These are phyloP conservation scores for Ectemnius continuus DNA, from an alignment of 2,888 invertebrate genomes.

Conservation along the genomic window DNA sequence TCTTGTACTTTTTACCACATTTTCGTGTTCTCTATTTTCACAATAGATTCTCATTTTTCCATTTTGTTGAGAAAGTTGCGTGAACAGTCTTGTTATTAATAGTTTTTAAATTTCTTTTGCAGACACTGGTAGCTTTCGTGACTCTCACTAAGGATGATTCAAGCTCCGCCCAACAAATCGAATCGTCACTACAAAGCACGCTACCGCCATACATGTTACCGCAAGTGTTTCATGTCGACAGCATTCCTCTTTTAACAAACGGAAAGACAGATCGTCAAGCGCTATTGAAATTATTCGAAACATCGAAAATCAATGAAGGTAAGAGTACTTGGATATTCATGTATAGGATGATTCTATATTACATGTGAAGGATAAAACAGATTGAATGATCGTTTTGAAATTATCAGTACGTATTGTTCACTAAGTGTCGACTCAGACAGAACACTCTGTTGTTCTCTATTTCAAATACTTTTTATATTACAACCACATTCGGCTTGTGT, in stretches of 20 bases:
- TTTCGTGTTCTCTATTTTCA: no score
- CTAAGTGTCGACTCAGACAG: no score
- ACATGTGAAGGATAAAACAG: not conserved
- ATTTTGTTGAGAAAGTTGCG: no score
- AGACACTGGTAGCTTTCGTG: constrained; percentile 86
- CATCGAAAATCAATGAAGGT: constrained; percentile 70
- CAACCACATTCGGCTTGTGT: no score
- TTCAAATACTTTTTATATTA: no score
- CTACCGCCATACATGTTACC: constrained; percentile 90
- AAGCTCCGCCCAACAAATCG: constrained; percentile 81
- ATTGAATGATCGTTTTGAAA: no score
- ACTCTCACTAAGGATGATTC: constrained; percentile 76
- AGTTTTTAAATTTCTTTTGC: constrained; percentile 74
- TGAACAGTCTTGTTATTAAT: no score
- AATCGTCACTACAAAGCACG: constrained; percentile 82
- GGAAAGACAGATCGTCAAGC: constrained; percentile 92
- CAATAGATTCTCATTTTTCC: no score
- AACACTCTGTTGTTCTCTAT: no score
- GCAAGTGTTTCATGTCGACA: constrained; percentile 84
- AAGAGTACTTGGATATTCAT: not conserved
- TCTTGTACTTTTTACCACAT: no score
- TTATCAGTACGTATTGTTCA: no score
- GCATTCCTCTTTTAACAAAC: constrained; percentile 89
- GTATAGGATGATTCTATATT: not conserved
- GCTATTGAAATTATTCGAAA: constrained; percentile 86